A percentile compares a stretch with the other conserved stretches of the same genome.
Evolutionary conservation across 1,140 invertebrate genomes (phyloP).

Genomic region (Polyergus mexicanus): DNA sequence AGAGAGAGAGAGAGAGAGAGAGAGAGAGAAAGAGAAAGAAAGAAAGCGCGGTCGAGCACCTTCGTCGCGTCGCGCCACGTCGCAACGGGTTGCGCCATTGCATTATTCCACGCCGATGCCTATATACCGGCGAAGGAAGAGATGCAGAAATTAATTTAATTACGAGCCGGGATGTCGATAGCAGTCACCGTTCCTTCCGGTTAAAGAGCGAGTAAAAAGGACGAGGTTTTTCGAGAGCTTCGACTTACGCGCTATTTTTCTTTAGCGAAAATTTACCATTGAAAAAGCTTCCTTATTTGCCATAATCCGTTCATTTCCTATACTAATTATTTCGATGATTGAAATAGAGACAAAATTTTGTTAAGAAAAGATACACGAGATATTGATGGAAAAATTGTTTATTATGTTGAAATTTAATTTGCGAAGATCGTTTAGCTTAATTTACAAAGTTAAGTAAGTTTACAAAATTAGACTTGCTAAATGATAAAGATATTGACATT

Average conservation of each 20-base stretch:
- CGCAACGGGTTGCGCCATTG: constrained; percentile 42
- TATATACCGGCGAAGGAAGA: constrained; percentile 63
- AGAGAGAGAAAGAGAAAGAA: no score
- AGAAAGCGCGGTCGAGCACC: constrained; percentile 64
- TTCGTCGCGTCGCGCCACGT: constrained; percentile 29
- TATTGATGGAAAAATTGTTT: neutral
- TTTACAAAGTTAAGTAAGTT: neutral
- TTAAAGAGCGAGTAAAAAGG: constrained; percentile 39
- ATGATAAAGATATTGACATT: neutral
- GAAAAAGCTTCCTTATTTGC: no score
- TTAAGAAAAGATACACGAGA: neutral
- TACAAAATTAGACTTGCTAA: neutral
- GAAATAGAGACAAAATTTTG: neutral
- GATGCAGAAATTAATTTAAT: constrained; percentile 73
- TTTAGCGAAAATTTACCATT: neutral
- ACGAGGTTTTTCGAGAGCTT: constrained; percentile 16
- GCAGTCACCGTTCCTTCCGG: constrained; percentile 61
- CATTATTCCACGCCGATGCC: constrained; percentile 72
- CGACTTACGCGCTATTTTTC: constrained; percentile 12
- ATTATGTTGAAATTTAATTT: neutral
- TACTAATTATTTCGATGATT: neutral
- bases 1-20: constrained; percentile 3
- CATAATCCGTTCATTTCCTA: neutral
- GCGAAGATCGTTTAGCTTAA: neutral
- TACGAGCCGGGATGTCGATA: constrained; percentile 69